These are phyloP conservation scores for Mus spicilegus DNA, from an alignment of 2,113 vertebrate species.

Conservation along the genomic window DNA sequence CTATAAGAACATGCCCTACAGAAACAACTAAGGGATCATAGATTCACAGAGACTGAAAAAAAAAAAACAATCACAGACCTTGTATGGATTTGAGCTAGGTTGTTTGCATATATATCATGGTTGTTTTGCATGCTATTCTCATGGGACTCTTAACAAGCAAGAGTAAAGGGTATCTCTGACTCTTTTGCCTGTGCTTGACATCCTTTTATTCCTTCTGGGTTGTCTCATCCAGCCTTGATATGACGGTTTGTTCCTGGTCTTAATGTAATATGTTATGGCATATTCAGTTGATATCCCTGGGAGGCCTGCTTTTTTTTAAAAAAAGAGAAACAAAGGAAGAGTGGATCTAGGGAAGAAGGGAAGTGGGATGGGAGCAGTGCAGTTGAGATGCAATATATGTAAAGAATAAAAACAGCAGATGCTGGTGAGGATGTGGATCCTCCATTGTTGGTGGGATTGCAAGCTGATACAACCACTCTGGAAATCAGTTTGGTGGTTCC, in stretches of 20 bases:
- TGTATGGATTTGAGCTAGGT: neutral
- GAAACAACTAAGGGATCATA: neutral
- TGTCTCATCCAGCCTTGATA: neutral
- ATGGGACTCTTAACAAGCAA: neutral
- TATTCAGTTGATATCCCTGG: too few relatives aligned
- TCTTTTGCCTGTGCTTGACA: neutral
- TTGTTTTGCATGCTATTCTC: neutral
- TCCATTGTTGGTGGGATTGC: too few relatives aligned
- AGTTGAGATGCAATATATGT: neutral
- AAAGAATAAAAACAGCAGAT: constrained; percentile 5
- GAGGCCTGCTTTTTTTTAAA: too few relatives aligned
- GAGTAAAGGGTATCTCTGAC: too few relatives aligned
- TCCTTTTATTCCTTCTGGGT: neutral
- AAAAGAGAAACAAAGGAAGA: neutral
- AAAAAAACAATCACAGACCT: neutral
- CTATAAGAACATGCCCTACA: neutral
- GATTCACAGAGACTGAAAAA: neutral
- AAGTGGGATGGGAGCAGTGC: neutral
- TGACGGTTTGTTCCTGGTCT: neutral
- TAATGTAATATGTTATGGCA: neutral
- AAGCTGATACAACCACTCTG: too few relatives aligned
- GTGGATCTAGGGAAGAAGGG: neutral
- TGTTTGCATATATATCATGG: neutral
- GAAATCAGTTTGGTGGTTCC: too few relatives aligned
- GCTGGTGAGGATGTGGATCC: too few relatives aligned